phyloP scores from a whole-genome alignment of 2,888 invertebrate species.

The Sthenelais limicola region DNA sequence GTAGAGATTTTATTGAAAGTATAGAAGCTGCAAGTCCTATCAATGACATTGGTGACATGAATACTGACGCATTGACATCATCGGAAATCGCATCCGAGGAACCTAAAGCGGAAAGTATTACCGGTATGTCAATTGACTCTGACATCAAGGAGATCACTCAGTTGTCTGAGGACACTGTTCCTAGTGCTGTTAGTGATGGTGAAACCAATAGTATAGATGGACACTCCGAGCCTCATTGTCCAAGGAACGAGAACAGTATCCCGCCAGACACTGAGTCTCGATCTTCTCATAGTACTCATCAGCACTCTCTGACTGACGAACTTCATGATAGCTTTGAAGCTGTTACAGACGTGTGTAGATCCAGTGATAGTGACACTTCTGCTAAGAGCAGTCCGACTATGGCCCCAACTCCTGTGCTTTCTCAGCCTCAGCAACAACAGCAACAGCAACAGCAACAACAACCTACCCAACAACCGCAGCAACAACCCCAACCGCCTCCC shows the following conservation, averaged over 20 bases:
- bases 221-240: no score
- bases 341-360: neutral
- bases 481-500: neutral
- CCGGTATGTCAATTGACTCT: no score
- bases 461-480: conserved; percentile 1
- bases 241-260: neutral
- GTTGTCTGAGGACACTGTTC: no score
- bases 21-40: no score
- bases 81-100: no score
- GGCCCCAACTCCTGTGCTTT: conserved; percentile 17
- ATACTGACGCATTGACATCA: no score
- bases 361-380: conserved; percentile 29
- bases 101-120: no score
- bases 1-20: no score
- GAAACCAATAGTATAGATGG: no score
- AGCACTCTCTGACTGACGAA: conserved; percentile 16
- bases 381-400: neutral
- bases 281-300: neutral
- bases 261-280: neutral
- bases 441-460: neutral
- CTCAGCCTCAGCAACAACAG: conserved; percentile 21
- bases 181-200: neutral
- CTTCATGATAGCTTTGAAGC: conserved; percentile 17
- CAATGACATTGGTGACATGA: no score
- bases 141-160: no score